These are phyloP conservation scores for Drosophila anomalipes DNA, from an alignment of 2,888 invertebrate species.

Conservation along the genomic window DNA sequence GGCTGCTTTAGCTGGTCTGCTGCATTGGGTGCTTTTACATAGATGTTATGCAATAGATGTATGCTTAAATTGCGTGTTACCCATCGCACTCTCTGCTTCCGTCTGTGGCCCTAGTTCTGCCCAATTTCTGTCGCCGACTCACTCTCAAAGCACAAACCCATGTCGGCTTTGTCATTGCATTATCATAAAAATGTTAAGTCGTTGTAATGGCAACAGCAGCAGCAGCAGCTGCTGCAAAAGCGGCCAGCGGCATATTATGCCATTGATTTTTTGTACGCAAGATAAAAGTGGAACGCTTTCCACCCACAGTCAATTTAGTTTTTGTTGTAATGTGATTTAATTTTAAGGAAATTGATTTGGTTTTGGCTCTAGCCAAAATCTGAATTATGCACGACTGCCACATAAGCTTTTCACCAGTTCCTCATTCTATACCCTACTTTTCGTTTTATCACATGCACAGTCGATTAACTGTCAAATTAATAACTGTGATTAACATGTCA, in stretches of 20 bases:
- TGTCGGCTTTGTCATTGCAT: constrained; percentile 68
- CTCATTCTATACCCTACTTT: background rate
- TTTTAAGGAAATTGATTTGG: constrained; percentile 51
- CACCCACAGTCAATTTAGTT: constrained; percentile 10
- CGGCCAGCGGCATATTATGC: constrained; percentile 40
- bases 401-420: background rate
- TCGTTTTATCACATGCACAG: background rate
- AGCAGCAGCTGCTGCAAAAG: constrained; percentile 14
- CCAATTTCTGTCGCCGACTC: background rate
- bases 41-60: constrained; percentile 54
- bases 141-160: constrained; percentile 47
- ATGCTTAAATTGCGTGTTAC: constrained; percentile 45
- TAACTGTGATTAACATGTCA: background rate
- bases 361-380: constrained; percentile 32
- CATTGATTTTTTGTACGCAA: constrained; percentile 52
- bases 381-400: constrained; percentile 9
- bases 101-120: background rate
- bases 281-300: constrained; percentile 8
- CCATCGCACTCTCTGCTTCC: background rate
- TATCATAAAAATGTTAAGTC: constrained; percentile 69
- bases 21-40: constrained; percentile 31
- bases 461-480: background rate
- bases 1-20: constrained; percentile 11
- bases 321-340: constrained; percentile 51
- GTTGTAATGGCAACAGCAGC: constrained; percentile 54